A percentile compares a stretch with the other conserved stretches of the same genome.
Evolutionary conservation across 2,797 vertebrate genomes (phyloP).

Genomic region (Lepilemur septentrionalis): DNA sequence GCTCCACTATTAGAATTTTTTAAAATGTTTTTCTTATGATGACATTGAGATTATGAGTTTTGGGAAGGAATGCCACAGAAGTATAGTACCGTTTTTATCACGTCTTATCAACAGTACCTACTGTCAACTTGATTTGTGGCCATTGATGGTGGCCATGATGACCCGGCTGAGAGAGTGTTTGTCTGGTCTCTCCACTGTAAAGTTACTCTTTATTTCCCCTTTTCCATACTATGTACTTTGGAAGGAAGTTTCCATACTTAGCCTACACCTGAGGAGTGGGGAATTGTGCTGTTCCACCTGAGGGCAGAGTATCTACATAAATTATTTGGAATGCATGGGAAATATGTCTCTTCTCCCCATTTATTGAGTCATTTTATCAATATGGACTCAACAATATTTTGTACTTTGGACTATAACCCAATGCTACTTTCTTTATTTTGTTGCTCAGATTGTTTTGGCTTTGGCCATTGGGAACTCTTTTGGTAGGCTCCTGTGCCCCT

Average conservation of each 20-base stretch:
- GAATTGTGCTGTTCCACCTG: not conserved
- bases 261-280: not conserved
- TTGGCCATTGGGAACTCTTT: not conserved
- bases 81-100: not conserved
- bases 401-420: not conserved
- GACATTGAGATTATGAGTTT: not conserved
- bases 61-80: not conserved
- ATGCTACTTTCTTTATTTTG: not conserved
- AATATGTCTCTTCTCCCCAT: not conserved
- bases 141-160: not conserved
- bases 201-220: not conserved
- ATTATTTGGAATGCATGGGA: not conserved
- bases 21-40: not conserved
- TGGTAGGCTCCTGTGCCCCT: not conserved
- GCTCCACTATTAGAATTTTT: not conserved
- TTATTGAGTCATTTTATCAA: not conserved
- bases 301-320: not conserved
- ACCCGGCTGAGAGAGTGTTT: not conserved
- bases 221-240: not conserved
- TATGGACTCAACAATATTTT: not conserved
- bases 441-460: not conserved
- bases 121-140: not conserved
- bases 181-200: not conserved
- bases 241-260: not conserved
- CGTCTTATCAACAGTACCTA: accelerated